Percentiles rank a stretch among this genome's conserved stretches.
phyloP scores from a whole-genome alignment of 2,797 vertebrate species.

The Tragelaphus eurycerus region DNA sequence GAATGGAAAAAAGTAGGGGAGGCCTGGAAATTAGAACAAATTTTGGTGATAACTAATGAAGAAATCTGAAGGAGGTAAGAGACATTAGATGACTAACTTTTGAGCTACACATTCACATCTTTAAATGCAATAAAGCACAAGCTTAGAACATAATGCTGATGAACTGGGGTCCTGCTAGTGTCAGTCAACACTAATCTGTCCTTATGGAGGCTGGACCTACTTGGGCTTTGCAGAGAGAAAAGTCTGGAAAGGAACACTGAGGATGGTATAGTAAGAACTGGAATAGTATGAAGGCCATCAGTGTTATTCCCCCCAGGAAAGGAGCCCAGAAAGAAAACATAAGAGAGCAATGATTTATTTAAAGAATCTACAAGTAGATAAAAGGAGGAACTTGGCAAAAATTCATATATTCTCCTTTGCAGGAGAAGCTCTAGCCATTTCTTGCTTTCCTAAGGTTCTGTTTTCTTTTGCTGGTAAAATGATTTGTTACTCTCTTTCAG shows the following conservation, averaged over 20 bases:
- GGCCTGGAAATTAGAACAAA: neutral
- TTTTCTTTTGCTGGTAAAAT: constrained; percentile 24
- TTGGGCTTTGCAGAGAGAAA: neutral
- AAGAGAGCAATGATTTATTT: neutral
- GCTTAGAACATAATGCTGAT: neutral
- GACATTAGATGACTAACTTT: neutral
- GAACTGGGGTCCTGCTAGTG: neutral
- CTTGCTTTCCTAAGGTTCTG: constrained; percentile 3
- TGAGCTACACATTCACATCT: neutral
- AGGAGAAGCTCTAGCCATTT: neutral
- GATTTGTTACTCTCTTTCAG: neutral
- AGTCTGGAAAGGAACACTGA: neutral
- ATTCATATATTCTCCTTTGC: neutral
- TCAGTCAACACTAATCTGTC: neutral
- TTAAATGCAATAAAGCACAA: neutral
- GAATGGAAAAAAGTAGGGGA: neutral
- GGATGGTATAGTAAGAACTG: neutral
- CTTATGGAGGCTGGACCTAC: neutral
- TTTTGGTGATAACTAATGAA: neutral
- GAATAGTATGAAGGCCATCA: neutral
- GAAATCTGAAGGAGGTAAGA: neutral
- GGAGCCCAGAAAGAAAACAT: neutral
- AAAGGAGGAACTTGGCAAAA: neutral
- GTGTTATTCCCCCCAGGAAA: neutral
- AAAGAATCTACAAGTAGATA: neutral